Evolutionary conservation across 2,797 vertebrate species (phyloP), one percentile per base, ranked within the genome.

Genomic region (Notolepis coatsorum): DNA sequence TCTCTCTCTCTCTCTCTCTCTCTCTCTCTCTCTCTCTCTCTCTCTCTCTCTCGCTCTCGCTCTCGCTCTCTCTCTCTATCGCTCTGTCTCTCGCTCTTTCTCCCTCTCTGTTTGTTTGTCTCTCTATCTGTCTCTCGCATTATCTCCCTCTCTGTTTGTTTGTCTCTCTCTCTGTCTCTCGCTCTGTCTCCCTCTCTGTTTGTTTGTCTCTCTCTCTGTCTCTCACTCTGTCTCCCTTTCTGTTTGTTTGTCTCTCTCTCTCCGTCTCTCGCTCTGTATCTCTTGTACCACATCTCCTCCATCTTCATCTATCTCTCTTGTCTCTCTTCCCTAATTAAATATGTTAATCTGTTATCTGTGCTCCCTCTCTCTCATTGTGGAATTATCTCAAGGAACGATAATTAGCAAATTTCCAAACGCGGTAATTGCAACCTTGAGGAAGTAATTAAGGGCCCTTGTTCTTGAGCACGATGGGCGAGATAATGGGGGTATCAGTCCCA

Each of bases 341-440:
- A 76, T 81, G 48, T 64, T 76, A 84, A 82, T n/a, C n/a, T n/a
- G n/a, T n/a, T 80, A 82, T 74, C 59, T 58, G 70, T 64, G n/a
- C n/a, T n/a, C n/a, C n/a, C n/a, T n/a, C 58, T 20, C 50, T 55
- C 77, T 73, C 73, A 64, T 73, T 82, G 75, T 59, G 51, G 67
- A 75, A 72, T 79, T 72, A 81, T 80, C 77, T 79, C 66, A 79
- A 82, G 77, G 65, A 82, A 82, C 59, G 64, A 74, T 77, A 77
- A 82, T 85, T 82, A 82, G 77, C 63, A 54, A 68, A 74, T 84
- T 81, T 84, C 69, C 79, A 79, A 75, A 82, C 61, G 69, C 57
- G 46, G 56, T 85, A 84, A 85, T 87, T 84, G 83, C 79, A 85
- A 82, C 77, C 81, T 84, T 81, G 79, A 82, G 79, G 81, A 85